Evolutionary conservation across 64 coral and sea anemone species (phyloP).

Genomic region (Montipora capricornis): DNA sequence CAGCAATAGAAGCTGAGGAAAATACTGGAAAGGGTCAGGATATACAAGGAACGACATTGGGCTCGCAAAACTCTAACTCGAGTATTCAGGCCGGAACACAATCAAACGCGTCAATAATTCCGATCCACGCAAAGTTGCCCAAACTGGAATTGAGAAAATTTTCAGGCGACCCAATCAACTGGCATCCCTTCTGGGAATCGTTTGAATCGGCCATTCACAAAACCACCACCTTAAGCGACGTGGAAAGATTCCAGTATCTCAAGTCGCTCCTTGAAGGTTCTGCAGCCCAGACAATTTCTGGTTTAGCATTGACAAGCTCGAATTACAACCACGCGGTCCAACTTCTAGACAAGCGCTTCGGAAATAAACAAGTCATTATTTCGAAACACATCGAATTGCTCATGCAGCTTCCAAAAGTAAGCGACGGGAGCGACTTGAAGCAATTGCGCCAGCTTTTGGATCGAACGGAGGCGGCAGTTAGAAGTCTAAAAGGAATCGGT

Average conservation of each 20-base stretch:
- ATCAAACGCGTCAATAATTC: too few species aligned
- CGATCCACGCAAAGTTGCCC: neutral
- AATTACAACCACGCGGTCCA: constrained; percentile 25
- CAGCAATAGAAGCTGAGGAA: too few species aligned
- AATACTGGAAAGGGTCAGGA: too few species aligned
- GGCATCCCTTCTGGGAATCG: neutral
- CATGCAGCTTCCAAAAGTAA: constrained; percentile 51
- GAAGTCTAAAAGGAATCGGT: constrained; percentile 63
- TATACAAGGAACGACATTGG: too few species aligned
- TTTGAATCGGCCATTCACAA: too few species aligned
- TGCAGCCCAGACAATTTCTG: constrained; percentile 60
- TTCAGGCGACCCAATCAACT: neutral
- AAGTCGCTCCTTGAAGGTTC: constrained; percentile 36
- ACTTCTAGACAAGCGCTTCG: too few species aligned
- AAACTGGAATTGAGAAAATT: too few species aligned
- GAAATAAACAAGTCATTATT: too few species aligned
- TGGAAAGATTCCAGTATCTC: constrained; percentile 72
- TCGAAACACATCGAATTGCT: neutral
- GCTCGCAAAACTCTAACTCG: too few species aligned
- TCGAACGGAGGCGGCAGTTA: constrained; percentile 39
- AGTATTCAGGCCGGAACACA: too few species aligned
- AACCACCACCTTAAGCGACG: neutral
- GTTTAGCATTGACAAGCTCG: constrained; percentile 50
- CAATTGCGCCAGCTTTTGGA: constrained; percentile 52
- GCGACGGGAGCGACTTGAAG: constrained; percentile 13